Base-by-base conservation (phyloP, 2,888 invertebrate genomes). In the Phymatocera aterrima region DNA sequence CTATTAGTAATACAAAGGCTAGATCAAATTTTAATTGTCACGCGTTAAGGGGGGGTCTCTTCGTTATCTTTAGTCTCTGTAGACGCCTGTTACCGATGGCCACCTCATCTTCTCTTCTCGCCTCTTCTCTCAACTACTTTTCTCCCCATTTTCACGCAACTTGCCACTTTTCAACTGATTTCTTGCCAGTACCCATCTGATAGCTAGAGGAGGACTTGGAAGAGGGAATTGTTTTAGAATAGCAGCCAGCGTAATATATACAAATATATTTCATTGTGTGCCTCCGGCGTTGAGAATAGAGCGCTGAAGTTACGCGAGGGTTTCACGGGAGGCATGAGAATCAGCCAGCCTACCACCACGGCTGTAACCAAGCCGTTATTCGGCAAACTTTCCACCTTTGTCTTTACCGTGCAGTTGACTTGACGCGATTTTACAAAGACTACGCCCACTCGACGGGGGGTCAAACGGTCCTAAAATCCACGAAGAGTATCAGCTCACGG, bases 1-100 rank as follows among this genome's bases (percentile, higher is more conserved):
- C 87, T 86, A 86, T 88, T 87, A 88, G 84, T 83, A 81, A 81
- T 84, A 86, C 84, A 87, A 87, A 87, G 85, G 85, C 83, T 83
- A 84, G 85, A 86, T 88, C 84, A 84, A 86, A 85, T 86, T 86
- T 86, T 85, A 84, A 87, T 85, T 84, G 83, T 82, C 46, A 83
- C 79, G 80, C 80, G 81, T 83, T 82, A 82, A 74, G 37, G 65
- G n/a, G n/a, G n/a, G 72, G 64, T 64, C 64, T 64, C 78, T 74
- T 40, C 78, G 74, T 79, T 78, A 78, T 74, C 78, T 60, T 60
- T 74, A 78, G 21, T 74, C 60, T 61, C 78, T 74, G 72, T 54
- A 31, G 78, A 21, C 60, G 74, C 74, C 78, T 78, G 78, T 80
- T 79, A 81, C 64, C 60, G 78, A 77, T 78, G 79, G 57, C 72